These are phyloP conservation scores for Sthenelais limicola DNA, from an alignment of 2,888 invertebrate genomes.

Conservation along the genomic window DNA sequence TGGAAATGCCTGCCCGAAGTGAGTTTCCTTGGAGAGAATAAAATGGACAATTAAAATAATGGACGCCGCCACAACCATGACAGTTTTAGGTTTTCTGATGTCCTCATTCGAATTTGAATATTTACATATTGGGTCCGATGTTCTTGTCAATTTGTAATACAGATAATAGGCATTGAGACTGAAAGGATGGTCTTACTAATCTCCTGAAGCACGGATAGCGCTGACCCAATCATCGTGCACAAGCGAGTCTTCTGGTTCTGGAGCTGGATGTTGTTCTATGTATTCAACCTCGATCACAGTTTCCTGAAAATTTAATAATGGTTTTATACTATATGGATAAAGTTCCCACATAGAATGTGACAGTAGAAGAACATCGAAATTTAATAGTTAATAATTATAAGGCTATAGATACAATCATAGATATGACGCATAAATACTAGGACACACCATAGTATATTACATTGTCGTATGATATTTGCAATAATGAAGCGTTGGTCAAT, in stretches of 20 bases:
- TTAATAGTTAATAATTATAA: too few species aligned
- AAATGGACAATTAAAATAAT: not conserved
- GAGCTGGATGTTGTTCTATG: slow-evolving; percentile 90
- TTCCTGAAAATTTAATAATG: slow-evolving; percentile 78
- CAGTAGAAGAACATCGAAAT: too few species aligned
- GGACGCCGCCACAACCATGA: too few species aligned
- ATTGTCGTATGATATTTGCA: too few species aligned
- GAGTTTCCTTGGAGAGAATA: not conserved
- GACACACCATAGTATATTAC: too few species aligned
- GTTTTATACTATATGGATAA: too few species aligned
- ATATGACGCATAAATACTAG: too few species aligned
- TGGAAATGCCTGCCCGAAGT: not conserved
- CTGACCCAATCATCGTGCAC: slow-evolving; percentile 99
- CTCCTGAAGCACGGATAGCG: slow-evolving; percentile 77
- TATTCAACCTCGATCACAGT: slow-evolving; percentile 92
- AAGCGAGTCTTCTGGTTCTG: slow-evolving; percentile 91
- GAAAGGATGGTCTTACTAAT: slow-evolving; percentile 56
- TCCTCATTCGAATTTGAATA: too few species aligned
- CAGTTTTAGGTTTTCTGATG: slow-evolving; percentile 2
- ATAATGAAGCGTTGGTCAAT: too few species aligned
- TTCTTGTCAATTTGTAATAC: not conserved
- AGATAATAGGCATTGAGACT: not conserved
- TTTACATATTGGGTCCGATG: too few species aligned
- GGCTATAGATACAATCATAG: too few species aligned
- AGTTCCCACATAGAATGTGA: too few species aligned